Evolutionary conservation across 2,113 vertebrate species (phyloP).

Genomic region (Chroicocephalus ridibundus): DNA sequence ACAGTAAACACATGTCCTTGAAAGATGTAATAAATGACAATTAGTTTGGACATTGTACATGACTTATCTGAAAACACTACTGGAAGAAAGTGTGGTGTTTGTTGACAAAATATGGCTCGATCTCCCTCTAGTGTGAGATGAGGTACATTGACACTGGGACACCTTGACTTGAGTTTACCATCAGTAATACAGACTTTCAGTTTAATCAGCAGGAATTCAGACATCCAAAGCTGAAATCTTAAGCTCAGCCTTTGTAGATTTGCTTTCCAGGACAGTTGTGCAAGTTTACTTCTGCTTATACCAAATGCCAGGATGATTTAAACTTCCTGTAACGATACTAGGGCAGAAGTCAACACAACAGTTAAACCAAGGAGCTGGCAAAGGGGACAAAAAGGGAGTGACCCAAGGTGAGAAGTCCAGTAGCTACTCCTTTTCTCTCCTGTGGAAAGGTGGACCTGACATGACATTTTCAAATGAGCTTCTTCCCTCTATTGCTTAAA

Average conservation of each 20-base stretch:
- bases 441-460: not conserved
- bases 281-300: not conserved
- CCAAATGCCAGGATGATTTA: not conserved
- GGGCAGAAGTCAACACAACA: not conserved
- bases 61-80: not conserved
- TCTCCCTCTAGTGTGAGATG: constrained; percentile 33
- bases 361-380: not conserved
- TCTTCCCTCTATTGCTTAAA: not conserved
- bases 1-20: not conserved
- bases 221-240: not conserved
- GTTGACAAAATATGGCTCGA: not conserved
- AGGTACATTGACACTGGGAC: not conserved
- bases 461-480: not conserved
- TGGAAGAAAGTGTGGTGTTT: not conserved
- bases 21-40: not conserved
- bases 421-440: not conserved
- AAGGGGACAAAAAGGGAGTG: not conserved
- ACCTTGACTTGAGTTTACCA: not conserved
- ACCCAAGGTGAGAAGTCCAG: not conserved
- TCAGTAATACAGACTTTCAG: not conserved
- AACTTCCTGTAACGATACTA: not conserved
- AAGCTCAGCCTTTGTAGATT: not conserved
- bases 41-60: not conserved
- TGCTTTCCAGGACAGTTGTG: not conserved
- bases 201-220: not conserved